A percentile compares a stretch with the other conserved stretches of the same genome.
These are phyloP conservation scores for Tonatia bakeri DNA, from an alignment of 2,113 vertebrate species.

Conservation along the genomic window DNA sequence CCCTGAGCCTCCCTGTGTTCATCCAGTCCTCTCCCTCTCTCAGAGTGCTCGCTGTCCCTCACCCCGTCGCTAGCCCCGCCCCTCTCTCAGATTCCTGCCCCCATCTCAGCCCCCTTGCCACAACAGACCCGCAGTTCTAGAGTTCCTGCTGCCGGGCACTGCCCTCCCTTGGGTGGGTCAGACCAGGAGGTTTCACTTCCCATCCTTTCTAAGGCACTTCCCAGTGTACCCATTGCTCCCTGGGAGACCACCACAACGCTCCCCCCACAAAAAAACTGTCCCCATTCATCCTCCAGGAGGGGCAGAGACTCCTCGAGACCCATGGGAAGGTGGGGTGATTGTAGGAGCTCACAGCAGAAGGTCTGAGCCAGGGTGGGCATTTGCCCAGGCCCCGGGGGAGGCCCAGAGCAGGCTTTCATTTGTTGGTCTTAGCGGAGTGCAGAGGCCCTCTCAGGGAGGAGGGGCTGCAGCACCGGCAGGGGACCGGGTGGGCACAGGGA, in stretches of 20 bases:
- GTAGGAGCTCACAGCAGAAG: too few species aligned
- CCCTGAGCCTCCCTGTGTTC: not conserved
- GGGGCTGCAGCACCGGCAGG: not conserved
- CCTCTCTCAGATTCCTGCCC: not conserved
- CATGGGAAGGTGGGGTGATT: not conserved
- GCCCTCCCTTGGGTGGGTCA: not conserved
- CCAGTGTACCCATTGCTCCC: not conserved
- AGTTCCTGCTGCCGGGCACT: not conserved
- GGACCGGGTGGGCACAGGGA: not conserved
- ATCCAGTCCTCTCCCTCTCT: not conserved
- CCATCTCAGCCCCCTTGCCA: not conserved
- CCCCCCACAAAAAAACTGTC: not conserved
- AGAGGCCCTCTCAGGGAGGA: not conserved
- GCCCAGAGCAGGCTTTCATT: not conserved
- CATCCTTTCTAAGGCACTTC: not conserved
- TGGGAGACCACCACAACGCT: not conserved
- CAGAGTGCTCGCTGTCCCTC: not conserved
- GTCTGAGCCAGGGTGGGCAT: not conserved
- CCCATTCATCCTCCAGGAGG: not conserved
- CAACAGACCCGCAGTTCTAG: not conserved
- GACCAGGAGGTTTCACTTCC: not conserved
- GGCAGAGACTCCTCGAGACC: not conserved
- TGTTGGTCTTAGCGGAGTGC: not conserved
- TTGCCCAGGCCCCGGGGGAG: not conserved
- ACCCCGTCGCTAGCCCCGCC: not conserved